Base-by-base conservation (phyloP, 2,113 vertebrate species). In the Spheniscus mendiculus region DNA sequence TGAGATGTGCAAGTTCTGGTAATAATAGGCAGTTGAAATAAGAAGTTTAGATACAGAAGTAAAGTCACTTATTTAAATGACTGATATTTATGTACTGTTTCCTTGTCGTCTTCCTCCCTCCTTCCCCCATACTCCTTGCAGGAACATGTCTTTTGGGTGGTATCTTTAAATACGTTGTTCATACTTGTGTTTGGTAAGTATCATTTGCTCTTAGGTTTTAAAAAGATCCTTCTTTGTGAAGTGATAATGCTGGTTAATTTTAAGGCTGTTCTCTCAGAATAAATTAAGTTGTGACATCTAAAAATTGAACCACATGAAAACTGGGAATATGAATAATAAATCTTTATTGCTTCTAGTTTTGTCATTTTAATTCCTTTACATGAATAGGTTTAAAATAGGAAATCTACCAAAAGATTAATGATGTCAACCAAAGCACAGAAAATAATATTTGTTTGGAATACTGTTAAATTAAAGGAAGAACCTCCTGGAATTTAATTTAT, bases 71-170 rank as follows among this genome's bases (percentile, higher is more conserved):
- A n/a, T 36, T 92, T 44, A 80, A 53, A 79, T 45, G 25, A 47
- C 38, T 80, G 44, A 63, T n/a, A 77, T 36, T 93, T 91, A 89
- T n/a, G 6, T 84, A 47, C 83, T 78, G 32, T 97, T 92, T 91
- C 59, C 78, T 69, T 82, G 8, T 63, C 26, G 6, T 91, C 17
- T 65, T 70, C 32, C 25, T 88, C 90, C 84, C 56, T 92, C 52
- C 97, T 42, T 77, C 12, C 63, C 34, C 55, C 15, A 1, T 71
- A 38, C 44, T 62, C 50, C 34, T 74, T 3, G 2, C 94, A 99
- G 99, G 99, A 99, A 61, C 99, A 99, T 91, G 99, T 99, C 83
- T 99, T 99, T 97, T 99, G 99, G 99, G 99, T 99, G 95, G 99
- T 99, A 79, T 99, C 99, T 92, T 98, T 99, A 93, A 99, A 99